Conservation (phyloP, 2,797 vertebrate genomes). For the Sitta carolinensis region DNA sequence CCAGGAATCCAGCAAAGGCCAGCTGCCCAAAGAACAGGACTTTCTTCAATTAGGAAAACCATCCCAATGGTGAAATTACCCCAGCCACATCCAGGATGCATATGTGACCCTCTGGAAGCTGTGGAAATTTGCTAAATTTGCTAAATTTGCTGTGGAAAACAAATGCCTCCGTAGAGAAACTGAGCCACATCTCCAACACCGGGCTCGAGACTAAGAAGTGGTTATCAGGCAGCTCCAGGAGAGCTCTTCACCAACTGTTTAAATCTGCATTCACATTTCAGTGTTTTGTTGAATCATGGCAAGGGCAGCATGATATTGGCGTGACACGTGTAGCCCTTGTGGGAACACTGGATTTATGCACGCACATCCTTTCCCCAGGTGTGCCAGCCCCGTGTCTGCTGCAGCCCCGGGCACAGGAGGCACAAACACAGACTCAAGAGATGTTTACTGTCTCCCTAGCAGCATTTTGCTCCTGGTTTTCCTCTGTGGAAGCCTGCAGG, state of each 20-base stretch:
- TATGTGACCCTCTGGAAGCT: neutral
- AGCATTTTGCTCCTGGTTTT: neutral
- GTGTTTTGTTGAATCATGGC: neutral
- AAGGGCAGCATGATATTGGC: neutral
- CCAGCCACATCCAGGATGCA: accelerated
- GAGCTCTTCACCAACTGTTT: neutral
- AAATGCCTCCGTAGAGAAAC: neutral
- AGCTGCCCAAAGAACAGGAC: neutral
- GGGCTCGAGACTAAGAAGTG: neutral
- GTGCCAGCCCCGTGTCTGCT: neutral
- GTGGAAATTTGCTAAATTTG: neutral
- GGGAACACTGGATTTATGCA: neutral
- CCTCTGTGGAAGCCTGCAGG: neutral
- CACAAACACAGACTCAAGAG: neutral
- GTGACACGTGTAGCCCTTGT: neutral
- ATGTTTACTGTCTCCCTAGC: neutral
- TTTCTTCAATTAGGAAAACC: neutral
- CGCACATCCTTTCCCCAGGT: neutral
- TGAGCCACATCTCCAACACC: neutral
- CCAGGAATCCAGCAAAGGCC: neutral
- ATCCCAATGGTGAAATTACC: neutral
- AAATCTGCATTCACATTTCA: neutral
- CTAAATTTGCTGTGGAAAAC: neutral
- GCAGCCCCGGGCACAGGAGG: neutral
- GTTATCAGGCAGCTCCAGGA: neutral